Evolutionary conservation across 2,888 invertebrate species (phyloP), one percentile per base, ranked within the genome.

Genomic region (Drosophila kuntzei): DNA sequence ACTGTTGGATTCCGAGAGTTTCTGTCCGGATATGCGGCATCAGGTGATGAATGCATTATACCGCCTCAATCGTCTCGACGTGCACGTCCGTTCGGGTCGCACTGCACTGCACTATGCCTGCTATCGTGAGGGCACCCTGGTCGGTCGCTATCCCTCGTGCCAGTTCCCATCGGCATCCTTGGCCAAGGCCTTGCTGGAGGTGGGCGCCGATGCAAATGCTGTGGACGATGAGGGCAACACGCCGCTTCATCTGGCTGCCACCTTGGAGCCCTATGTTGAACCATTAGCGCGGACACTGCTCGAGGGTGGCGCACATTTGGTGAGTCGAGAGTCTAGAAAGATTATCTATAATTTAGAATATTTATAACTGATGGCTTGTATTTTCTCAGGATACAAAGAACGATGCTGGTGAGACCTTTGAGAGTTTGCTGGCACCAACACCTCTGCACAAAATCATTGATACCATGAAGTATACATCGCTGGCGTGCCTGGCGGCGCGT

Each of bases 401-500:
- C 93, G 93, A 95, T 91, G 94, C 94, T 76, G 96, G 96, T 32
- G 95, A 95, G 71, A 96, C 97, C 0, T 96, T 97, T 82, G 95
- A 95, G 77, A 94, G 94, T 73, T 92, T 97, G 73, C 93, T 96
- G 59, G 93, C 94, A 54, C 94, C 94, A 55, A 95, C 95, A 87
- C 93, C 93, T 72, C 93, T 95, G 57, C 94, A 94, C 75, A 93
- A 95, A 81, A 93, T 96, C 74, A 94, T 96, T 44, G 96, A 96
- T 92, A 95, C 96, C 7, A 93, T 97, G 49, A 95, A 95, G 75
- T 96, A 96, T 92, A 95, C 96, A 46, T 95, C 95, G 66, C 94
- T 98, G 78, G 95, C 96, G 89, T 98, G 98, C 91, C 94, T 97
- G 65, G 97, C 98, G 12, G 97, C 98, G 11, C 94, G 95, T 76